Evolutionary conservation across 2,113 vertebrate species (phyloP), one percentile per base, ranked within the genome.

Genomic region (Cyanoramphus novaezelandiae): DNA sequence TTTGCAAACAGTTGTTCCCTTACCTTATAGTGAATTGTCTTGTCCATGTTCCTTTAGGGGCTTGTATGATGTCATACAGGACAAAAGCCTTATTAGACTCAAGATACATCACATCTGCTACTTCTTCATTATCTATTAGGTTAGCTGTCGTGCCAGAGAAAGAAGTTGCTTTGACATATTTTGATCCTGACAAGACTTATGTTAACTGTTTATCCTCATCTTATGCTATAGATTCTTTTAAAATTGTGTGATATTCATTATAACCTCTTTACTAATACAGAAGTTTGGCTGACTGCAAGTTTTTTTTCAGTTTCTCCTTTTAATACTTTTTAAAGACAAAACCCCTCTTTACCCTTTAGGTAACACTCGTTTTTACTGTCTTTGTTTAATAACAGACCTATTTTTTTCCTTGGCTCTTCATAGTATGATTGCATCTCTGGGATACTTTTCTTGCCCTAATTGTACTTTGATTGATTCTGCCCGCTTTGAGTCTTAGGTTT

Each of bases 41-140:
- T 46, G 10, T 39, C 13, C 4, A 0, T 47, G 13, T 53, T 63
- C 23, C n/a, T 15, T 37, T 77, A 23, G 31, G 68, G 80, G 27
- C 18, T 68, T 87, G 29, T 68, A 74, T 63, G 17, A 52, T 39
- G 25, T 59, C 8, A 24, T 47, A 25, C 24, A 60, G 44, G 49
- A 62, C n/a, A 65, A 72, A 86, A 44, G 53, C 18, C 41, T 65
- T 79, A 57, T 62, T 76, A 69, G 23, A 59, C 49, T 74, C 21
- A 63, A 65, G 20, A 27, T 84, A 15, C 13, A 17, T 74, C 27
- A 17, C 28, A n/a, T 72, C 59, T 82, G 19, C 37, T 80, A 7
- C 86, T 95, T 85, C 23, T 29, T 82, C 9, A 10, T 82, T 88
- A n/a, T n/a, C 74, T 75, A 5, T 72, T 84, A 92, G 67, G 17